phyloP scores from a whole-genome alignment of 2,113 vertebrate genomes.

The Empidonax alnorum region DNA sequence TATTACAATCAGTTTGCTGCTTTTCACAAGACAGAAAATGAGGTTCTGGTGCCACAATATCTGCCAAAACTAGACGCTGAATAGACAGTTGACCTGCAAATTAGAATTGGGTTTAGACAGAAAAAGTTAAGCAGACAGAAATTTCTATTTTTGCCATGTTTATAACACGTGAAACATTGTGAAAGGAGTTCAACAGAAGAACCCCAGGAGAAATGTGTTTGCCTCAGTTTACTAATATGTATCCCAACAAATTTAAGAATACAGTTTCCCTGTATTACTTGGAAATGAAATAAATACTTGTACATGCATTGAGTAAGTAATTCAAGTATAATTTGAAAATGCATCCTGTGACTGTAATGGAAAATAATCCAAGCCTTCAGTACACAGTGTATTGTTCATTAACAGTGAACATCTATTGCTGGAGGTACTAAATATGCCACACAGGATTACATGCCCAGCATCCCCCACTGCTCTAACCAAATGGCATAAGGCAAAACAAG shows the following conservation, averaged over 20 bases:
- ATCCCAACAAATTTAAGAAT: not conserved
- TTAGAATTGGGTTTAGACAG: slow-evolving; percentile 38
- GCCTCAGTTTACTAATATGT: not conserved
- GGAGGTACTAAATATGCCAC: not conserved
- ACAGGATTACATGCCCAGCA: accelerated
- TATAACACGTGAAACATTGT: not conserved
- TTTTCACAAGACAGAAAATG: slow-evolving; percentile 66
- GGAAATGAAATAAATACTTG: not conserved
- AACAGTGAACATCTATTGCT: not conserved
- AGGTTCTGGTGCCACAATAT: slow-evolving; percentile 71
- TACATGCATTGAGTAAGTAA: not conserved
- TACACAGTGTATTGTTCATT: not conserved
- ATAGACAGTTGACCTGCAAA: slow-evolving; percentile 65
- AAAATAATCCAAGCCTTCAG: not conserved
- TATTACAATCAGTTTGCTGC: slow-evolving; percentile 60
- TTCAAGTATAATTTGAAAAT: not conserved
- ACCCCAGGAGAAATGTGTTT: not conserved
- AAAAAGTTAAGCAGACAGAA: not conserved
- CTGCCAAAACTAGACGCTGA: slow-evolving; percentile 54
- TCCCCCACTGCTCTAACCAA: not conserved
- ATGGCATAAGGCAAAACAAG: not conserved
- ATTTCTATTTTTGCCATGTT: not conserved
- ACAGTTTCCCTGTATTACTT: not conserved
- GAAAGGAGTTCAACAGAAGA: not conserved
- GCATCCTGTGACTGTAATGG: not conserved